These are phyloP conservation scores for Agrotis puta DNA, from an alignment of 2,888 invertebrate species.

Conservation along the genomic window DNA sequence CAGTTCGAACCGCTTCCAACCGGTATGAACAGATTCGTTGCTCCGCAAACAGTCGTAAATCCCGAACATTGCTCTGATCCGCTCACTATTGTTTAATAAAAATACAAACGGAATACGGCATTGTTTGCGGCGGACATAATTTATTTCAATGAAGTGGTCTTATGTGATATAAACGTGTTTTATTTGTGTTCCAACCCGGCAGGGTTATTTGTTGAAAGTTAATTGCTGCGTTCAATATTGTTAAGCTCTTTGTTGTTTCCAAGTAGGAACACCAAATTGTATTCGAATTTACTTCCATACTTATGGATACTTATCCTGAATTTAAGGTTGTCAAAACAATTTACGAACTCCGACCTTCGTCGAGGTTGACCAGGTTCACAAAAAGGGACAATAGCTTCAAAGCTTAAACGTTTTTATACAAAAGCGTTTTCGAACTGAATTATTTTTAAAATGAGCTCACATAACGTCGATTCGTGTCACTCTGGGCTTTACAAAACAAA, in stretches of 20 bases:
- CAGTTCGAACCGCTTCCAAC: conserved; percentile 62
- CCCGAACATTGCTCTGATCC: conserved; percentile 80
- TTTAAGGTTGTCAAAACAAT: conserved; percentile 49
- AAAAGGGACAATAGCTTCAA: conserved; percentile 58
- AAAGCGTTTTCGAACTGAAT: conserved; percentile 78
- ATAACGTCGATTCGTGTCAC: conserved; percentile 87
- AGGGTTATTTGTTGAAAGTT: conserved; percentile 42
- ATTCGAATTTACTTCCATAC: conserved; percentile 26
- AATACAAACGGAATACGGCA: conserved; percentile 66
- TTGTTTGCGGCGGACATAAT: conserved; percentile 77
- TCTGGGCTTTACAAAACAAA: conserved; percentile 89
- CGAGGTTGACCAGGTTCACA: conserved; percentile 47
- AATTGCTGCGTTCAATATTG: conserved; percentile 30
- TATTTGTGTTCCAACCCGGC: conserved; percentile 34
- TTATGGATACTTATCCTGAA: conserved; percentile 32
- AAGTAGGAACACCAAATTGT: conserved; percentile 6
- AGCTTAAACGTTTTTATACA: conserved; percentile 70
- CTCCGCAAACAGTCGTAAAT: conserved; percentile 85
- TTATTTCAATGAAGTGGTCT: conserved; percentile 81
- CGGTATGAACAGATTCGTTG: conserved; percentile 80
- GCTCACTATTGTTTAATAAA: conserved; percentile 76
- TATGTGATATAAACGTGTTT: conserved; percentile 64
- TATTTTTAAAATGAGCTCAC: conserved; percentile 85
- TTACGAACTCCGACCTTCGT: conserved; percentile 43
- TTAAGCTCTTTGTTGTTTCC: conserved; percentile 9